A percentile compares a stretch with the other conserved stretches of the same genome.
Conservation (phyloP, 2,113 vertebrate species). For the Callipepla californica region DNA sequence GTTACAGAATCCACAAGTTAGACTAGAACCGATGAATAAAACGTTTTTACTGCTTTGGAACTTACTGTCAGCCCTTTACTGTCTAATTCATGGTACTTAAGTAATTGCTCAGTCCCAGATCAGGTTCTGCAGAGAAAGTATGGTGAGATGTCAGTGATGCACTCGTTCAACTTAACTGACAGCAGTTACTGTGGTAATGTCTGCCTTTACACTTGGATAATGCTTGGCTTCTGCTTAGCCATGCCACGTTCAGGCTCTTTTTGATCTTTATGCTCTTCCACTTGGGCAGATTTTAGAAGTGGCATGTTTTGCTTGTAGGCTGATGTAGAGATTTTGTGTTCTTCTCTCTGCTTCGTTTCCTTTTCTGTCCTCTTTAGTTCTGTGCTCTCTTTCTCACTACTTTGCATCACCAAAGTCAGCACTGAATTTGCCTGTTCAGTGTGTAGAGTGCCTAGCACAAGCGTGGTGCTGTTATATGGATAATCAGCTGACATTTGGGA, state of each 20-base stretch:
- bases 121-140: not conserved
- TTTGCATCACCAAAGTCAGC: not conserved
- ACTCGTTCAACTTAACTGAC: too few relatives aligned
- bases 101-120: not conserved
- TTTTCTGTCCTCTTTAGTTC: not conserved
- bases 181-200: not conserved
- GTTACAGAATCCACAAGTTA: fast-evolving
- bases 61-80: not conserved
- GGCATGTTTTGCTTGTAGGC: not conserved
- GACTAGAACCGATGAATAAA: not conserved
- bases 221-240: not conserved
- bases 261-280: not conserved
- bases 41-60: not conserved
- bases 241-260: not conserved
- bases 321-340: not conserved
- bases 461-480: not conserved
- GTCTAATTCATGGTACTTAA: not conserved
- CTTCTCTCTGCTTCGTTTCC: not conserved
- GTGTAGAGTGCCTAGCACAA: too few relatives aligned
- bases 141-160: too few relatives aligned
- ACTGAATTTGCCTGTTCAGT: too few relatives aligned
- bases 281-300: not conserved
- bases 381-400: not conserved
- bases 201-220: not conserved
- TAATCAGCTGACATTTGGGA: not conserved